Evolutionary conservation across 2,888 invertebrate species (phyloP).

Genomic region (Andrena dorsata): DNA sequence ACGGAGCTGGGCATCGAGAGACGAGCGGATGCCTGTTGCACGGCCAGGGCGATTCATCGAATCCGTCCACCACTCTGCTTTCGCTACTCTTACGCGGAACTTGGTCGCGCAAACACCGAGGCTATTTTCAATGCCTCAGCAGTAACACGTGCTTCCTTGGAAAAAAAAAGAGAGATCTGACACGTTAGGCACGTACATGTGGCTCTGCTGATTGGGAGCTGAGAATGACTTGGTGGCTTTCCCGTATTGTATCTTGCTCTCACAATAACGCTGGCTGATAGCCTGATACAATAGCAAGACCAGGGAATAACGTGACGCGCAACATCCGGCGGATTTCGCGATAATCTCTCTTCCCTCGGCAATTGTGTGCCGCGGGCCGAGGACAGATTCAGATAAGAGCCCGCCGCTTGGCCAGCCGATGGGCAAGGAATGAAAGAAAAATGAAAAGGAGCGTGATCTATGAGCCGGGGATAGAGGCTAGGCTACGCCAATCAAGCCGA

Average conservation of each 20-base stretch:
- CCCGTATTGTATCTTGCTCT: not conserved
- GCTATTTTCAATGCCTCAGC: no score
- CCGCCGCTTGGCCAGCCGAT: not conserved
- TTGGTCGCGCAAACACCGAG: not conserved
- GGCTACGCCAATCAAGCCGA: conserved; percentile 42
- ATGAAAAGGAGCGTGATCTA: conserved; percentile 12
- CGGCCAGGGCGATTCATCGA: not conserved
- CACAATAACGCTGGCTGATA: not conserved
- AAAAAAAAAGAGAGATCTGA: not conserved
- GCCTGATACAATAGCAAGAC: not conserved
- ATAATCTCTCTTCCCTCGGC: conserved; percentile 11
- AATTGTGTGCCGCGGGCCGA: conserved; percentile 14
- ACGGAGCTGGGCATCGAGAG: not conserved
- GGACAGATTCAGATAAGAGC: conserved; percentile 24
- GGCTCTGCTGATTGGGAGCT: no score
- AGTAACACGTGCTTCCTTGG: not conserved
- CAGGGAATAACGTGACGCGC: not conserved
- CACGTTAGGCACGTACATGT: no score
- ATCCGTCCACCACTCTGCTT: not conserved
- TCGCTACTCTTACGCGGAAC: not conserved
- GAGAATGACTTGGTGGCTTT: no score
- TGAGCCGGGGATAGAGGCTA: conserved; percentile 21
- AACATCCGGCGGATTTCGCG: conserved; percentile 7
- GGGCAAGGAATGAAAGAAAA: conserved; percentile 19
- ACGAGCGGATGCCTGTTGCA: conserved; percentile 25